A percentile compares a stretch with the other conserved stretches of the same genome.
Conservation (phyloP, 2,888 invertebrate species). For the Nomada fabriciana region DNA sequence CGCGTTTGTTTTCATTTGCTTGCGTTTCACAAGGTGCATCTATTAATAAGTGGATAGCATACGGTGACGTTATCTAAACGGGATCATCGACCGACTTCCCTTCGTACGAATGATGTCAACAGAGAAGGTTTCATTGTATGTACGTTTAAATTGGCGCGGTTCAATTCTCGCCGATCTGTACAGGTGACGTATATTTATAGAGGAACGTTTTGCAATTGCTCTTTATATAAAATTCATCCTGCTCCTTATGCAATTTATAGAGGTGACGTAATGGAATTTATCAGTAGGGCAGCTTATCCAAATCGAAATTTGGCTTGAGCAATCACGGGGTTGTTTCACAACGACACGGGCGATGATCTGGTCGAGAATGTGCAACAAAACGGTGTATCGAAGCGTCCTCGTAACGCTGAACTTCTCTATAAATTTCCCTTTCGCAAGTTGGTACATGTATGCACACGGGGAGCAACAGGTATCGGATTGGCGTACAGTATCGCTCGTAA, state of each 20-base stretch:
- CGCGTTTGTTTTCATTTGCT: slow-evolving; percentile 54
- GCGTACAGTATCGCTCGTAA: neutral
- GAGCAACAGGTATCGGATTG: slow-evolving; percentile 11
- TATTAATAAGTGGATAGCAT: slow-evolving; percentile 46
- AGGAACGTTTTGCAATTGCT: slow-evolving; percentile 59
- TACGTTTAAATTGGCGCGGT: slow-evolving; percentile 55
- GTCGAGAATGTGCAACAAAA: slow-evolving; percentile 12
- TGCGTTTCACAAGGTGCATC: slow-evolving; percentile 53
- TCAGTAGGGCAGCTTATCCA: slow-evolving; percentile 63
- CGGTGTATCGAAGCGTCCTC: slow-evolving; percentile 10
- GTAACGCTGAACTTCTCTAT: slow-evolving; percentile 15
- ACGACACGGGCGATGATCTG: slow-evolving; percentile 12
- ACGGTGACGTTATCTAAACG: slow-evolving; percentile 61
- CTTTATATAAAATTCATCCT: slow-evolving; percentile 64
- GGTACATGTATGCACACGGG: neutral
- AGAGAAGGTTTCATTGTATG: slow-evolving; percentile 39
- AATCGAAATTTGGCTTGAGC: slow-evolving; percentile 55
- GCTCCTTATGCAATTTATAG: slow-evolving; percentile 38
- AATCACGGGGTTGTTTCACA: slow-evolving; percentile 40
- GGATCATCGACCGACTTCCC: slow-evolving; percentile 71
- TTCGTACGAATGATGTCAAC: slow-evolving; percentile 59
- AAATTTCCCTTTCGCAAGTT: slow-evolving; percentile 23
- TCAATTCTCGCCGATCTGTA: slow-evolving; percentile 57
- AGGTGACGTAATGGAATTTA: slow-evolving; percentile 51
- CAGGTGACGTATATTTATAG: slow-evolving; percentile 55